Percentiles rank a stretch among this genome's conserved stretches.
Evolutionary conservation across 2,113 vertebrate species (phyloP).

Genomic region (Columbina picui): DNA sequence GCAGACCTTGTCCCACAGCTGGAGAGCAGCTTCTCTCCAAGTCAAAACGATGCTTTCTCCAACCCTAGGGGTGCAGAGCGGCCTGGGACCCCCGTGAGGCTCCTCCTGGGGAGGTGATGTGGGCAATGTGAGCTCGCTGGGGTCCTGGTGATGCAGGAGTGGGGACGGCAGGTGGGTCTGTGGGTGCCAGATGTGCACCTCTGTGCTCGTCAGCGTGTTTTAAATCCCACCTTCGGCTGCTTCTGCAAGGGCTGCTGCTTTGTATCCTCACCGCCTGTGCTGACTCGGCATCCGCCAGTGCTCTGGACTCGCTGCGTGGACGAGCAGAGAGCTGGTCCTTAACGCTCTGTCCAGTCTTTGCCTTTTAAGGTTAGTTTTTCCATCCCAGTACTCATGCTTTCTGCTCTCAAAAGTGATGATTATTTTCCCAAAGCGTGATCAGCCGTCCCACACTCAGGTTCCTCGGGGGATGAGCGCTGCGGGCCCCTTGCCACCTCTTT

Average conservation of each 20-base stretch:
- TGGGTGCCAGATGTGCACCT: not conserved
- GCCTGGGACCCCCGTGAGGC: not conserved
- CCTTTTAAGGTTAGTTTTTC: constrained; percentile 57
- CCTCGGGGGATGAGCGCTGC: fast-evolving
- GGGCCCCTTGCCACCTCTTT: not conserved
- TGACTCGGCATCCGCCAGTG: not conserved
- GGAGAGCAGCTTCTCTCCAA: not conserved
- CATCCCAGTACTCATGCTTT: constrained; percentile 12
- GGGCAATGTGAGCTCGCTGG: fast-evolving
- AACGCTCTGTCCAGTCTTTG: constrained; percentile 16
- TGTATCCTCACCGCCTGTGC: not conserved
- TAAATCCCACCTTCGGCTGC: not conserved
- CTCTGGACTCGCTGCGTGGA: not conserved
- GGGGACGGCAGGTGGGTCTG: fast-evolving
- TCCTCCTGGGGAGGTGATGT: not conserved
- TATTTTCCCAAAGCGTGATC: not conserved
- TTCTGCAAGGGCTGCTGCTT: not conserved
- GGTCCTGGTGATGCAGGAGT: not conserved
- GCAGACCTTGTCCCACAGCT: not conserved
- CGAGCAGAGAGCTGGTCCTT: constrained; percentile 7
- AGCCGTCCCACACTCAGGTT: not conserved
- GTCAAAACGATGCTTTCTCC: not conserved
- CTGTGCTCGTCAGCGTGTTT: not conserved
- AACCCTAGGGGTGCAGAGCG: not conserved
- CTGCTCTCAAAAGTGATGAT: not conserved